Evolutionary conservation across 1,140 invertebrate species (phyloP).

Genomic region (Pollicipes pollicipes): DNA sequence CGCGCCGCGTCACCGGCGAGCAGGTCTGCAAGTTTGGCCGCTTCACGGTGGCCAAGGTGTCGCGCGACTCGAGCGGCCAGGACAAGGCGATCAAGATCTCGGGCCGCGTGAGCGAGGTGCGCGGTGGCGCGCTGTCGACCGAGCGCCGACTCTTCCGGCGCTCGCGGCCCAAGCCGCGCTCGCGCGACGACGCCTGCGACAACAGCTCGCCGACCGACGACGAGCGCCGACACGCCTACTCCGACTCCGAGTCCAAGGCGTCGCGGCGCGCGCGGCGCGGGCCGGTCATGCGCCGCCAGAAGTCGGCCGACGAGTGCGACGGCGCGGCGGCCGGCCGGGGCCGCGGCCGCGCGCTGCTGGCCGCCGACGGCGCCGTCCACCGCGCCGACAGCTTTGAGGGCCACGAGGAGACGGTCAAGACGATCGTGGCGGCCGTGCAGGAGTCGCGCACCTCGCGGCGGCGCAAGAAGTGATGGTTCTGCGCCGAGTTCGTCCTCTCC

Average conservation of each 20-base stretch:
- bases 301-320: slow-evolving; percentile 3
- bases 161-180: slow-evolving; percentile 3
- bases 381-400: slow-evolving; percentile 49
- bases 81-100: slow-evolving; percentile 7
- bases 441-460: slow-evolving; percentile 33
- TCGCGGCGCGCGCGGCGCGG: slow-evolving; percentile 9
- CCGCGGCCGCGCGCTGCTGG: slow-evolving; percentile 10
- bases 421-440: slow-evolving; percentile 47
- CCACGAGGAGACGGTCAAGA: slow-evolving; percentile 49
- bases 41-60: slow-evolving; percentile 6
- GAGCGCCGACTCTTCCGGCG: slow-evolving; percentile 4
- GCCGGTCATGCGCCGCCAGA: slow-evolving; percentile 4
- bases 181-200: background rate
- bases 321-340: too few species aligned
- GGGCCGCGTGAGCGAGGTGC: slow-evolving; percentile 13
- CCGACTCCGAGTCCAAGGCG: slow-evolving; percentile 9
- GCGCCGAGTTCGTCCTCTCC: background rate
- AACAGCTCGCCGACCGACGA: slow-evolving; percentile 5
- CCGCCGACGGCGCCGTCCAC: slow-evolving; percentile 31
- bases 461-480: slow-evolving; percentile 1
- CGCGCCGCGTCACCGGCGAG: slow-evolving; percentile 6
- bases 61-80: background rate
- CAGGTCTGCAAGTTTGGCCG: slow-evolving; percentile 12
- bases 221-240: slow-evolving; percentile 11
- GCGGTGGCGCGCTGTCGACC: slow-evolving; percentile 8